Evolutionary conservation across 2,113 vertebrate genomes (phyloP).

Genomic region (Dicaeum eximium): DNA sequence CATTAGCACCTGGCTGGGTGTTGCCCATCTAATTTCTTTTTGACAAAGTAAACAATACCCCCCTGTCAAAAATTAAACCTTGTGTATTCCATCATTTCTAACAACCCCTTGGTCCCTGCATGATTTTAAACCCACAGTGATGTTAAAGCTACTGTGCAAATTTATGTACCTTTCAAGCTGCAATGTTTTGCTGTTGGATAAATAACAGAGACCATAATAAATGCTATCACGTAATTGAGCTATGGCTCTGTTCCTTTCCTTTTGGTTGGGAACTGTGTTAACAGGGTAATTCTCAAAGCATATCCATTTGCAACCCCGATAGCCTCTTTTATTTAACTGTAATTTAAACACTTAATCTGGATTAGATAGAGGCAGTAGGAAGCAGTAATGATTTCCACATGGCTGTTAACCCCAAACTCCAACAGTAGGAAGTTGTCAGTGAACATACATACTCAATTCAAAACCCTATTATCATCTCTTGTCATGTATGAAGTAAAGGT

Average conservation of each 20-base stretch:
- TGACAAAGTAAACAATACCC: not conserved
- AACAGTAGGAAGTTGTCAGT: not conserved
- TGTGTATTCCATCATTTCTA: not conserved
- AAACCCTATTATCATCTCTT: not conserved
- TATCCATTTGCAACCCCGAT: not conserved
- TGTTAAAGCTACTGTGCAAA: not conserved
- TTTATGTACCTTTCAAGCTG: not conserved
- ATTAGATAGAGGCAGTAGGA: not conserved
- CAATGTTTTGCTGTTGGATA: not conserved
- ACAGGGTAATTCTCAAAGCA: not conserved
- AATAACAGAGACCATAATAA: not conserved
- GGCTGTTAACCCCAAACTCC: not conserved
- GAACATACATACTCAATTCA: not conserved
- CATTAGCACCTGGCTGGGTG: not conserved
- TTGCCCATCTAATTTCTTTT: not conserved
- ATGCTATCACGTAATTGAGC: fast-evolving
- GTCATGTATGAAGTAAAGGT: not conserved
- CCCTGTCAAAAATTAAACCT: not conserved
- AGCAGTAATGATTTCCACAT: not conserved
- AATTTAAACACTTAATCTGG: not conserved
- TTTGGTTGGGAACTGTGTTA: not conserved
- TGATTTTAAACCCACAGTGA: not conserved
- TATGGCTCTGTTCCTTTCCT: not conserved
- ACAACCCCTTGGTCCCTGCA: not conserved
- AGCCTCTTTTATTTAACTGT: not conserved